Evolutionary conservation across 2,797 vertebrate species (phyloP).

Genomic region (Eurystomus glaucurus): DNA sequence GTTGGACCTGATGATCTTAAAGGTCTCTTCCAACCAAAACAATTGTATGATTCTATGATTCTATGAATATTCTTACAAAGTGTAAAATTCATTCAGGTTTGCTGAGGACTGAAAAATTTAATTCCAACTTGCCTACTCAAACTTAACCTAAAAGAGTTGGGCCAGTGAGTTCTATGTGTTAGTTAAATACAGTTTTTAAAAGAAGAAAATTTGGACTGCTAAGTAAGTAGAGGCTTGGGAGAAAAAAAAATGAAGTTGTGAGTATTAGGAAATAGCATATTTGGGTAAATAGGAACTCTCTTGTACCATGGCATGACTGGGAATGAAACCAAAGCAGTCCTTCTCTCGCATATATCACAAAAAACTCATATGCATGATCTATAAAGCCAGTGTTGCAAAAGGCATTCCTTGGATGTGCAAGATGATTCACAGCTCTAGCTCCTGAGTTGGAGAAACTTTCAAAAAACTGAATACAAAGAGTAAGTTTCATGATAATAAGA

Average conservation of each 20-base stretch:
- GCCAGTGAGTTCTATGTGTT: not conserved
- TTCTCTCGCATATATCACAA: not conserved
- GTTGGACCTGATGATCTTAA: no score
- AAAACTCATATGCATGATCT: not conserved
- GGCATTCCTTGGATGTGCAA: not conserved
- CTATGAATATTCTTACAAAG: not conserved
- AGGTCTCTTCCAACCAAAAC: no score
- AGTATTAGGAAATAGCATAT: not conserved
- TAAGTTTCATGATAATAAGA: not conserved
- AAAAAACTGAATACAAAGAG: not conserved
- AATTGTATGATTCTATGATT: not conserved
- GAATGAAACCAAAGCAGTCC: not conserved
- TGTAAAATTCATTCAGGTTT: not conserved
- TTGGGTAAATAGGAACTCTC: constrained; percentile 13
- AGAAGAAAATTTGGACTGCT: not conserved
- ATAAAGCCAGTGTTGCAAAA: not conserved
- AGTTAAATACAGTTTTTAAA: not conserved
- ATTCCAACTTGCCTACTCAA: not conserved
- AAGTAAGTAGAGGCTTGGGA: not conserved
- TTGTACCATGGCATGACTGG: not conserved
- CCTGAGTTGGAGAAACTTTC: not conserved
- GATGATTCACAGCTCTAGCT: not conserved
- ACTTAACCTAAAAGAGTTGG: not conserved
- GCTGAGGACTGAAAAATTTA: not conserved
- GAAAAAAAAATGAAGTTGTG: not conserved